Evolutionary conservation across 2,888 invertebrate species (phyloP), one percentile per base, ranked within the genome.

Genomic region (Galerucella pusilla): DNA sequence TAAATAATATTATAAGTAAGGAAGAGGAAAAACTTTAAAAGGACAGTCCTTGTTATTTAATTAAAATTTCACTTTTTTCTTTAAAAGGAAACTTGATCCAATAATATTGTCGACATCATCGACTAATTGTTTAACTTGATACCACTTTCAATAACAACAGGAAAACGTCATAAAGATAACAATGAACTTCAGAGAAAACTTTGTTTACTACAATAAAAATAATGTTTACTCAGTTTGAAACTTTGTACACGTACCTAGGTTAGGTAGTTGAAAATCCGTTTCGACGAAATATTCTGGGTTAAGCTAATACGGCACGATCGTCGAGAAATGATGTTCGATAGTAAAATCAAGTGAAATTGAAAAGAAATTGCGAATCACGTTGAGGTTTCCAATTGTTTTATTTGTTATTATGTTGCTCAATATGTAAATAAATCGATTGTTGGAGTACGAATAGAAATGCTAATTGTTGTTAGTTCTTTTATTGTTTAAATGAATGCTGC

Each of bases 311-410:
- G 35, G 7, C 35, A 42, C 35, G 35, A 42, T 72, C 46, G 28
- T 2, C n/a, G 25, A 61, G 73, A 68, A 73, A 73, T 35, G 35
- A 42, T 42, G 35, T 42, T 42, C 35, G 35, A 42, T 42, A 42
- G 68, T 54, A 60, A 73, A 73, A 61, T 68, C n/a, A 25, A 73
- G 61, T 67, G 68, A 68, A 73, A 73, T 25, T 60, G 28, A 20
- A 64, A 6, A n/a, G 59, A 52, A 67, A 46, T 60, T 72, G 66
- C 28, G 12, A 28, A 16, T 72, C 57, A 45, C 9, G 14, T 72
- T 45, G 54, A 10, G 20, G 25, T 20, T 35, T n/a, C 16, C 65
- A 20, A 42, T 14, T 20, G 35, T 42, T 59, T 59, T 25, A 25
- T 59, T 59, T 16, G 20, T 20, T 25, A 65, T 66, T 66, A 59